phyloP scores from a whole-genome alignment of 2,113 vertebrate genomes.

The Platichthys flesus region DNA sequence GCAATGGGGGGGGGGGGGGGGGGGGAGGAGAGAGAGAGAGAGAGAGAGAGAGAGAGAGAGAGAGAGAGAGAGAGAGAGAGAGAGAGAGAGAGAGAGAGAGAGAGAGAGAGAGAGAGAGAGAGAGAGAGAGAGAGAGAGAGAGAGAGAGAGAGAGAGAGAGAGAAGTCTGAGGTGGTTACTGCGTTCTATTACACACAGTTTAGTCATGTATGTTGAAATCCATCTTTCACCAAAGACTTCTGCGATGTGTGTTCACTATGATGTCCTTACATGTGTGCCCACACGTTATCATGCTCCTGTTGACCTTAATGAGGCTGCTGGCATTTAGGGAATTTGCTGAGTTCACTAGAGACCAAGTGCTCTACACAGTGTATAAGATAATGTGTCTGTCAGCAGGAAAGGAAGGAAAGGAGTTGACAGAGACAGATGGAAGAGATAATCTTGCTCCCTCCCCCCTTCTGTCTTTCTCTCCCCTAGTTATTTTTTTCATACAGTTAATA shows the following conservation, averaged over 20 bases:
- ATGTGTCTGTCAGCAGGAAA: slow-evolving; percentile 22
- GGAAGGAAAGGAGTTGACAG: slow-evolving; percentile 48
- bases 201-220: no score
- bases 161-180: background rate
- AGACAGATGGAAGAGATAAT: slow-evolving; percentile 59
- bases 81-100: background rate
- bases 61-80: no score
- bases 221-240: background rate
- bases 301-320: slow-evolving; percentile 60
- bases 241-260: slow-evolving; percentile 6
- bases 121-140: background rate
- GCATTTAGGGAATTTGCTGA: slow-evolving; percentile 72
- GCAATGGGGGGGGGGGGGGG: no score
- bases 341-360: slow-evolving; percentile 52
- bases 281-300: slow-evolving; percentile 13
- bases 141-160: background rate
- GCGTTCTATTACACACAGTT: background rate
- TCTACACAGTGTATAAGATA: slow-evolving; percentile 3
- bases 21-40: no score
- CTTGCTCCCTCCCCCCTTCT: slow-evolving; percentile 14
- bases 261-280: background rate
- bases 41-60: background rate
- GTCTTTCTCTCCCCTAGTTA: background rate
- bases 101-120: background rate
- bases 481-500: background rate